These are phyloP conservation scores for Branchipolynoe longqiensis DNA, from an alignment of 2,888 invertebrate genomes.

Conservation along the genomic window DNA sequence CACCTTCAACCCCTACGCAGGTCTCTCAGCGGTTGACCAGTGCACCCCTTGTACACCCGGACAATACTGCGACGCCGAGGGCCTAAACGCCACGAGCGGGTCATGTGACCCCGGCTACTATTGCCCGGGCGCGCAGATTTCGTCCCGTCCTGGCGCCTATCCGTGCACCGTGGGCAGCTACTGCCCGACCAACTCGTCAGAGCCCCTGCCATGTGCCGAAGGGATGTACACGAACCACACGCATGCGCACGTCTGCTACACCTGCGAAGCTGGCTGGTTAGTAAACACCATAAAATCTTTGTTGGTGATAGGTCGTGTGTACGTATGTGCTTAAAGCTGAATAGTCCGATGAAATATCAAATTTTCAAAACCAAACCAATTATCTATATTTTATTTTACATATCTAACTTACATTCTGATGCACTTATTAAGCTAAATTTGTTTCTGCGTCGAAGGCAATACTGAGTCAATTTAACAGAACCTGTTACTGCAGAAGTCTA, in stretches of 20 bases:
- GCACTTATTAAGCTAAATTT: no score
- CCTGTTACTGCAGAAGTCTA: no score
- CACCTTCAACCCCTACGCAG: conserved; percentile 77
- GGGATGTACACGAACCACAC: conserved; percentile 75
- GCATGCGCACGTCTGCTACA: conserved; percentile 71
- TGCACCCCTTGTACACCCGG: conserved; percentile 77
- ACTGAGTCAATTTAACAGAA: no score
- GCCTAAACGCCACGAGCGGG: conserved; percentile 76
- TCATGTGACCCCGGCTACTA: conserved; percentile 79
- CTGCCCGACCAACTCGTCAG: conserved; percentile 75
- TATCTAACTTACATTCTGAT: no score
- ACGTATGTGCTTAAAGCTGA: no score
- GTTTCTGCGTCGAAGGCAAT: no score
- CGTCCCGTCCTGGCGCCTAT: conserved; percentile 60
- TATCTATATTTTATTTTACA: no score
- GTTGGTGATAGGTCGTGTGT: no score
- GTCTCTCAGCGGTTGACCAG: conserved; percentile 72
- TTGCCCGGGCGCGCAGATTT: conserved; percentile 73
- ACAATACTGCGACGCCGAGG: conserved; percentile 75
- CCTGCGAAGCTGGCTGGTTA: conserved; percentile 78
- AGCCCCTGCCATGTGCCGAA: conserved; percentile 77
- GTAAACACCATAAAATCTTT: no score
- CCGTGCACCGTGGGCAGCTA: conserved; percentile 76
- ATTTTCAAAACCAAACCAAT: no score
- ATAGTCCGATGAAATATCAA: no score